Base-by-base conservation (phyloP, 92 coral and sea anemone species). In the Montipora capitata region DNA sequence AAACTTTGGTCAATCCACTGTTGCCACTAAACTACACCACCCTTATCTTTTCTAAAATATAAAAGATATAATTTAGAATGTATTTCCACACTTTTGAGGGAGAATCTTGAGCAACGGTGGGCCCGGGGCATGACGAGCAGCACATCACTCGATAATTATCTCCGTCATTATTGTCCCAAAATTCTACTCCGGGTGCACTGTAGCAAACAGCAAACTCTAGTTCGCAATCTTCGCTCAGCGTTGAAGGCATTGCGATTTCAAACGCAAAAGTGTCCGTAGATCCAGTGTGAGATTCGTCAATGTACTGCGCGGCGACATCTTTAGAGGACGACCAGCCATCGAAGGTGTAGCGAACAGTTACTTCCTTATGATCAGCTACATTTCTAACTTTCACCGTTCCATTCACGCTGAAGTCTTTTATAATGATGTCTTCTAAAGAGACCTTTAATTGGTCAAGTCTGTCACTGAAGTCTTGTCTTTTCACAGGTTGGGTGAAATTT, bases 81-180 rank as follows among this genome's bases (percentile, higher is more conserved):
- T 8, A 0, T 54, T 54, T 11, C 61, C 61, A 54, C 61, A 54
- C 3, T 3, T 12, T 54, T 54, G 15, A 11, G 0, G 61, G 61
- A 10, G 61, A 54, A 13, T 9, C 3, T 3, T 11, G 14, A 12
- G 61, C 12, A 6, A 54, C 61, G 14, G 13, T 8, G 10, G 35
- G 35, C 35, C 35, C 35, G 35, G 10, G 61, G 2, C 61, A 3
- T 27, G 89, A 80, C 2, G 92, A 79, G 61, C 72, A 91, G 83
- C 94, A 96, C 80, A 96, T 85, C 62, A 97, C 69, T 4, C 98
- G 93, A 77, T 88, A 97, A 62, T 97, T 97, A 81, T 97, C 99
- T 1, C 99, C 99, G 44, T 52, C 89, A 59, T 97, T 96, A 58
- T 96, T 97, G 90, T 97, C 99, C 99, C 99, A 97, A 72, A 85